phyloP scores from a whole-genome alignment of 2,797 vertebrate genomes.

The Selene dorsalis region DNA sequence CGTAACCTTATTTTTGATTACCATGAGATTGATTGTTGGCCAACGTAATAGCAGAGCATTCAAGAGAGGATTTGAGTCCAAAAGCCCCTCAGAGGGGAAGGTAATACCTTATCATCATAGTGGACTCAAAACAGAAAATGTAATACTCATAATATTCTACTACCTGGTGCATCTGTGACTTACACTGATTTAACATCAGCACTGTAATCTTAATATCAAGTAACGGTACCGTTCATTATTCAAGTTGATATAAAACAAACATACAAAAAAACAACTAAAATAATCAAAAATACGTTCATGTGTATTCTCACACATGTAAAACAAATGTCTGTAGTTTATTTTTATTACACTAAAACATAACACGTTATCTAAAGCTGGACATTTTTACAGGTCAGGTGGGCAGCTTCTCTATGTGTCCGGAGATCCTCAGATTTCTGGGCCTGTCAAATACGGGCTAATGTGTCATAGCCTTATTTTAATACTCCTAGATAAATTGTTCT shows the following conservation, averaged over 20 bases:
- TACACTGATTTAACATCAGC: not conserved
- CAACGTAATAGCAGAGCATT: conserved; percentile 20
- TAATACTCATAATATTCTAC: not conserved
- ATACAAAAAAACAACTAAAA: too few relatives aligned
- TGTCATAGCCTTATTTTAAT: not conserved
- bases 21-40: conserved; percentile 29
- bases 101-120: conserved; percentile 12
- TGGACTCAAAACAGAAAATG: conserved; percentile 10
- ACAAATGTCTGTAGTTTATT: too few relatives aligned
- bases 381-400: not conserved
- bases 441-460: not conserved
- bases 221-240: not conserved
- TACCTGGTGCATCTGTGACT: not conserved
- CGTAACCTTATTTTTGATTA: conserved; percentile 56
- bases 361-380: not conserved
- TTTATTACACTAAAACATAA: not conserved
- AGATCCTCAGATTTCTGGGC: too few relatives aligned
- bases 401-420: too few relatives aligned
- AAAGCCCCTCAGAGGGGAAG: conserved; percentile 12
- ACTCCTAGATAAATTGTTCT: too few relatives aligned
- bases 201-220: not conserved
- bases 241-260: not conserved
- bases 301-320: too few relatives aligned
- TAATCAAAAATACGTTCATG: not conserved
- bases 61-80: conserved; percentile 29